Evolutionary conservation across 2,113 vertebrate genomes (phyloP).

Genomic region (Otis tarda): DNA sequence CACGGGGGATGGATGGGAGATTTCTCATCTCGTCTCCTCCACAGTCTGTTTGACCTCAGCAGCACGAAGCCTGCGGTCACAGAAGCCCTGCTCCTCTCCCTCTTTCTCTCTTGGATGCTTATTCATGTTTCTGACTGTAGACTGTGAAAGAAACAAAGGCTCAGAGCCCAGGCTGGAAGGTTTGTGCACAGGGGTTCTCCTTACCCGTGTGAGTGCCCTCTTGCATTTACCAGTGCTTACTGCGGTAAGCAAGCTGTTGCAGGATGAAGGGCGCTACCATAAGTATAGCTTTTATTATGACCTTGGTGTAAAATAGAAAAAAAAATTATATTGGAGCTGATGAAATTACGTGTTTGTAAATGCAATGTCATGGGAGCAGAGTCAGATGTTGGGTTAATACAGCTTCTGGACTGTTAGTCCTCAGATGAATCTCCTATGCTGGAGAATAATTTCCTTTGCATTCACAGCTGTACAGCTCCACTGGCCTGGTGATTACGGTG

Average conservation of each 20-base stretch:
- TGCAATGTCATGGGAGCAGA: not conserved
- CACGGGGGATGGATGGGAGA: not conserved
- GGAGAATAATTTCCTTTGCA: not conserved
- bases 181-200: not conserved
- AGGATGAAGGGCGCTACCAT: not conserved
- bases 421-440: not conserved
- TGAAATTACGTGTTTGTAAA: not conserved
- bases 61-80: not conserved
- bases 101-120: not conserved
- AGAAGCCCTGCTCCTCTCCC: not conserved
- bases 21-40: not conserved
- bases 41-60: not conserved
- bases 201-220: not conserved
- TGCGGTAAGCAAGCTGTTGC: not conserved
- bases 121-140: not conserved
- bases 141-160: not conserved
- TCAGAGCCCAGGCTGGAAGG: not conserved
- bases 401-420: not conserved
- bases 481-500: not conserved
- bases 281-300: not conserved
- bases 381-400: not conserved
- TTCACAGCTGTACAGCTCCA: not conserved
- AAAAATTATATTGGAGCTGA: not conserved
- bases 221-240: not conserved
- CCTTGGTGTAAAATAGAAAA: not conserved